phyloP scores from a whole-genome alignment of 2,797 vertebrate genomes.

The Cyprinodon diabolis region DNA sequence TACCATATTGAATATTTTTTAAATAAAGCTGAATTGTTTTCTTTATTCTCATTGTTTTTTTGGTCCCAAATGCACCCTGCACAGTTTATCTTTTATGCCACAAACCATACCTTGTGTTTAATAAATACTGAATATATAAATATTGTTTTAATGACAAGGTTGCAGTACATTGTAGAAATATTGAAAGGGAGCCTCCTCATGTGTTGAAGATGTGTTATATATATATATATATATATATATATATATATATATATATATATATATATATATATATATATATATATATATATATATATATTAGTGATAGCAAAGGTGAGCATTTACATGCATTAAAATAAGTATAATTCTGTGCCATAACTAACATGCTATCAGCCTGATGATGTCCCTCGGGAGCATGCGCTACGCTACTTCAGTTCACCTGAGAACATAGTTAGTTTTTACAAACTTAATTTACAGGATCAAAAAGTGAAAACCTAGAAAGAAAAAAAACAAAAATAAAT shows the following conservation, averaged over 20 bases:
- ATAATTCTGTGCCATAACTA: conserved; percentile 59
- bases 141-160: conserved; percentile 47
- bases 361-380: conserved; percentile 73
- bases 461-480: conserved; percentile 50
- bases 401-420: conserved; percentile 76
- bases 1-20: conserved; percentile 31
- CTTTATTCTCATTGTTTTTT: conserved; percentile 9
- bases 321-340: conserved; percentile 79
- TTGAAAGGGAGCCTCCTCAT: conserved; percentile 71
- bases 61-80: background rate
- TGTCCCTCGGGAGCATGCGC: conserved; percentile 71
- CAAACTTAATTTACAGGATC: conserved; percentile 60
- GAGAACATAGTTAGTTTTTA: conserved; percentile 75
- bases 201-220: conserved; percentile 30
- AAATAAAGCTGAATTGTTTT: conserved; percentile 11
- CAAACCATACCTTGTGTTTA: conserved; percentile 55
- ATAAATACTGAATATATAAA: conserved; percentile 67
- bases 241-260: no score
- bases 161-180: conserved; percentile 68
- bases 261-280: no score
- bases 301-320: conserved; percentile 63
- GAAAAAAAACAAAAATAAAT: conserved; percentile 42
- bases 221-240: conserved; percentile 41
- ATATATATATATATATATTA: conserved; percentile 41
- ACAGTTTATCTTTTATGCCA: conserved; percentile 36